Evolutionary conservation across 2,888 invertebrate species (phyloP).

Genomic region (Caradrina clavipalpis): DNA sequence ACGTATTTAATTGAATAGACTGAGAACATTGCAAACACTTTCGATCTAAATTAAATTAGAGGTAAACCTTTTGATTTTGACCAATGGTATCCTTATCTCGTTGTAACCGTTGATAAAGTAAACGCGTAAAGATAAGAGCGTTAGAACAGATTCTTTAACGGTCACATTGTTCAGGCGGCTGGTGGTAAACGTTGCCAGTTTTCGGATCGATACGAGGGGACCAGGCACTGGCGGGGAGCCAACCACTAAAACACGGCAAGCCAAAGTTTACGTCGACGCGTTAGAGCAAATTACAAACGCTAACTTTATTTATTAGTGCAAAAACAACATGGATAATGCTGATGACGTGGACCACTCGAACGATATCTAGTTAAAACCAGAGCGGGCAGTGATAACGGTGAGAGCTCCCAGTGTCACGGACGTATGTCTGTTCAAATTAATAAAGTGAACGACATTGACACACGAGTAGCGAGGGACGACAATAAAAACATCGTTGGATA

Average conservation of each 20-base stretch:
- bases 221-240: slow-evolving; percentile 80
- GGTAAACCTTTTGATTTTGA: slow-evolving; percentile 31
- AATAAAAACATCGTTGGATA: slow-evolving; percentile 67
- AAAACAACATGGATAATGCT: slow-evolving; percentile 67
- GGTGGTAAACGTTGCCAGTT: slow-evolving; percentile 69
- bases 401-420: slow-evolving; percentile 73
- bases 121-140: slow-evolving; percentile 67
- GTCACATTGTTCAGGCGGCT: slow-evolving; percentile 67
- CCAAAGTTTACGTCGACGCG: slow-evolving; percentile 74
- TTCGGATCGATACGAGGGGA: slow-evolving; percentile 73
- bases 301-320: slow-evolving; percentile 70
- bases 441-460: slow-evolving; percentile 72
- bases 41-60: slow-evolving; percentile 27
- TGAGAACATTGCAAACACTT: slow-evolving; percentile 27
- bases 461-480: slow-evolving; percentile 60
- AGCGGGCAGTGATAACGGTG: slow-evolving; percentile 67
- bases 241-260: slow-evolving; percentile 79
- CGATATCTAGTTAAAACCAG: slow-evolving; percentile 69
- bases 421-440: slow-evolving; percentile 68
- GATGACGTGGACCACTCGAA: slow-evolving; percentile 65
- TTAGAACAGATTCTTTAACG: slow-evolving; percentile 67
- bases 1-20: slow-evolving; percentile 58
- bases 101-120: slow-evolving; percentile 62
- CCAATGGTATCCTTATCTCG: slow-evolving; percentile 36
- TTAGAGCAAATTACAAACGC: slow-evolving; percentile 68